Percentiles rank a stretch among this genome's conserved stretches.
phyloP scores from a whole-genome alignment of 2,888 invertebrate species.

The Cephalotes varians region DNA sequence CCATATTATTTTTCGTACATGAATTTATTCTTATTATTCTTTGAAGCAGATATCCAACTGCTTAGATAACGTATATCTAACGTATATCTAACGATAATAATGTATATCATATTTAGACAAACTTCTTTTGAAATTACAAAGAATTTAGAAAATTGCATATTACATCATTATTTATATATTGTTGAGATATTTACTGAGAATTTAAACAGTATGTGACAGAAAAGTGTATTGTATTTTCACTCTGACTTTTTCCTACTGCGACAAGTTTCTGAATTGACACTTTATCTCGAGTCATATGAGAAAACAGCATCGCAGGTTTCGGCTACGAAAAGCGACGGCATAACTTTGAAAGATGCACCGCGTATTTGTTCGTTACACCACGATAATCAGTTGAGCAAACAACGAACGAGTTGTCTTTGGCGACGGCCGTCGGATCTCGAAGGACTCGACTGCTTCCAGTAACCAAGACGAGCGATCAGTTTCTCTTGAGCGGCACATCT shows the following conservation, averaged over 20 bases:
- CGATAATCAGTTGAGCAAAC: slow-evolving; percentile 75
- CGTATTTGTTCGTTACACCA: slow-evolving; percentile 69
- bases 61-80: too few relatives aligned
- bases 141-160: neutral
- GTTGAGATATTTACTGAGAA: neutral
- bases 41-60: neutral
- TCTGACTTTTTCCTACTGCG: slow-evolving; percentile 50
- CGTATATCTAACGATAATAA: neutral
- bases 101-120: neutral
- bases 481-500: slow-evolving; percentile 64
- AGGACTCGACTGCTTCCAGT: slow-evolving; percentile 53
- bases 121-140: slow-evolving; percentile 2
- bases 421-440: slow-evolving; percentile 74
- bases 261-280: slow-evolving; percentile 58
- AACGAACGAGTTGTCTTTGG: slow-evolving; percentile 58
- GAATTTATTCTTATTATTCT: too few relatives aligned
- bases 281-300: slow-evolving; percentile 28
- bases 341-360: slow-evolving; percentile 73
- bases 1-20: neutral
- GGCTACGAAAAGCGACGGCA: slow-evolving; percentile 56
- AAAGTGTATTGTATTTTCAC: slow-evolving; percentile 3
- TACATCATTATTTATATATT: neutral
- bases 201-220: neutral
- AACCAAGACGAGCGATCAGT: slow-evolving; percentile 68
- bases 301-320: slow-evolving; percentile 29